phyloP scores from a whole-genome alignment of 2,797 vertebrate species.

The Sebastes goodei region DNA sequence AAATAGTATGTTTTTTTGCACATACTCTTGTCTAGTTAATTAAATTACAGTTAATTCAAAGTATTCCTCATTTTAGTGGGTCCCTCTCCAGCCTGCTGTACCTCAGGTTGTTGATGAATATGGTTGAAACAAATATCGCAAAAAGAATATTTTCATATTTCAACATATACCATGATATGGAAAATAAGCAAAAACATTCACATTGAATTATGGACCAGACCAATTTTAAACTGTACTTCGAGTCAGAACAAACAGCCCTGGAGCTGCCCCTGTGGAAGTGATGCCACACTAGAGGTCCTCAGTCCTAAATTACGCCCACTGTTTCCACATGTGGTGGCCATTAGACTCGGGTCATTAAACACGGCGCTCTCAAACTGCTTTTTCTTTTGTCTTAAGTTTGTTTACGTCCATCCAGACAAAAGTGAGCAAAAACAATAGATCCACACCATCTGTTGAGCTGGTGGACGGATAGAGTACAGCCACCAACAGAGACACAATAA shows the following conservation, averaged over 20 bases:
- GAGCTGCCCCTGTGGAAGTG: neutral
- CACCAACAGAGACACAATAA: constrained; percentile 38
- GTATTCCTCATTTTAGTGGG: neutral
- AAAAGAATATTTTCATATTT: neutral
- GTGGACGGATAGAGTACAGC: constrained; percentile 5
- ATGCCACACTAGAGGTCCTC: constrained; percentile 1
- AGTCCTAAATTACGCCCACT: constrained; percentile 9
- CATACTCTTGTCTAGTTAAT: neutral
- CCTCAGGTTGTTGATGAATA: neutral
- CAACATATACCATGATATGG: neutral
- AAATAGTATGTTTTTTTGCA: neutral
- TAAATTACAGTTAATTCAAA: neutral
- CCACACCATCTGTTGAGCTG: constrained; percentile 54
- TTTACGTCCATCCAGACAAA: constrained; percentile 54
- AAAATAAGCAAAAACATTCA: neutral
- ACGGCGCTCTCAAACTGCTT: constrained; percentile 48
- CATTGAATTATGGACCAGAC: neutral
- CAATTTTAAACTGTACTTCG: neutral
- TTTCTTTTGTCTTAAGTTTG: constrained; percentile 68
- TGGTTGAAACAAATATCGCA: neutral
- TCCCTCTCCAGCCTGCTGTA: neutral
- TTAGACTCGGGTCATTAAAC: constrained; percentile 68
- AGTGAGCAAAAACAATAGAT: constrained; percentile 56
- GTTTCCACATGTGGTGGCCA: constrained; percentile 54
- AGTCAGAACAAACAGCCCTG: neutral